Conservation (phyloP, 2,888 invertebrate species). For the Nipponacmea schrenckii region DNA sequence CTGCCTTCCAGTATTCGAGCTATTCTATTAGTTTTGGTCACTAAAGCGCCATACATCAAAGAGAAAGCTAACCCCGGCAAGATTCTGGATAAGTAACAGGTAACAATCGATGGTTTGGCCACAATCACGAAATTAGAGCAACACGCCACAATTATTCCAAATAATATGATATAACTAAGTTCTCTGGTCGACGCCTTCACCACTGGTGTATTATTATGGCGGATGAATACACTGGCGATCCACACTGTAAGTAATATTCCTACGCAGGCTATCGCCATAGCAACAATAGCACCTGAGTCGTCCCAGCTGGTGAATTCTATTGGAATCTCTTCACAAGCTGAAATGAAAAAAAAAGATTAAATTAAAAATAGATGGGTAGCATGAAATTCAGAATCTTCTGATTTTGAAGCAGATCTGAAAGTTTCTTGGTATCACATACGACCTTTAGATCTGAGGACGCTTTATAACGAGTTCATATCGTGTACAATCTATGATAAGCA, state of each 20-base stretch:
- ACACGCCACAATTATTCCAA: slow-evolving; percentile 62
- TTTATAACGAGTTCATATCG: too few relatives aligned
- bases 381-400: too few relatives aligned
- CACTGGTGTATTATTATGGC: slow-evolving; percentile 92
- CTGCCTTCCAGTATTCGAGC: slow-evolving; percentile 97
- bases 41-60: slow-evolving; percentile 93
- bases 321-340: slow-evolving; percentile 73
- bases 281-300: slow-evolving; percentile 75
- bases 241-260: slow-evolving; percentile 84
- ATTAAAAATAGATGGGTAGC: not conserved
- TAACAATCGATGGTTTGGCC: slow-evolving; percentile 80
- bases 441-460: too few relatives aligned
- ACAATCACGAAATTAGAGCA: slow-evolving; percentile 87
- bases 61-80: slow-evolving; percentile 96
- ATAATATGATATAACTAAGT: slow-evolving; percentile 83
- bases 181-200: slow-evolving; percentile 86
- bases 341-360: too few relatives aligned
- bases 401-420: too few relatives aligned
- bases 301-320: slow-evolving; percentile 76
- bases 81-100: slow-evolving; percentile 88
- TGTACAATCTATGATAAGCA: too few relatives aligned
- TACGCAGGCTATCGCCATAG: slow-evolving; percentile 79
- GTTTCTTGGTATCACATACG: too few relatives aligned
- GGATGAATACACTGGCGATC: slow-evolving; percentile 83
- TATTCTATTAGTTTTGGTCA: slow-evolving; percentile 97